Evolutionary conservation across 2,113 vertebrate genomes (phyloP).

Genomic region (Pelecanoides urinatrix): DNA sequence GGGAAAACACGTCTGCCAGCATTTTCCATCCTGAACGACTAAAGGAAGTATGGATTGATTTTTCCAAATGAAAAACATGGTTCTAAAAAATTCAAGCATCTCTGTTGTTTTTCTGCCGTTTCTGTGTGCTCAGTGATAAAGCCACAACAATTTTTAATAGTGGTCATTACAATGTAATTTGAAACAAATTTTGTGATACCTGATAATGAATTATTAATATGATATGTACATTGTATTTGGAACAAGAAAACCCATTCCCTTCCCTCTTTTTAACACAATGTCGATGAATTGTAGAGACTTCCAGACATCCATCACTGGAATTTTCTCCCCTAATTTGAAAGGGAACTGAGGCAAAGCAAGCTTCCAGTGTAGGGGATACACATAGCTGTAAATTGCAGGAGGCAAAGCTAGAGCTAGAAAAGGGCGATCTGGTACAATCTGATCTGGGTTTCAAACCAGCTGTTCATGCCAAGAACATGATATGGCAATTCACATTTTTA

Average conservation of each 20-base stretch:
- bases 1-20: not conserved
- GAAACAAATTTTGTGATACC: not conserved
- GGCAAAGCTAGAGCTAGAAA: not conserved
- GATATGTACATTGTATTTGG: not conserved
- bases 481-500: not conserved
- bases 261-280: not conserved
- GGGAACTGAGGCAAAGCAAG: not conserved
- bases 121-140: not conserved
- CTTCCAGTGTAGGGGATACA: not conserved
- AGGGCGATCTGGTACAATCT: not conserved
- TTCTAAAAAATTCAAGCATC: not conserved
- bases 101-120: not conserved
- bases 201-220: not conserved
- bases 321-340: not conserved
- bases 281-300: not conserved
- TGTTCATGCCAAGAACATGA: not conserved
- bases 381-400: not conserved
- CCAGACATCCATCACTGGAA: not conserved
- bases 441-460: not conserved
- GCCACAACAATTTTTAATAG: not conserved
- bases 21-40: not conserved
- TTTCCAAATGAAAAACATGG: not conserved
- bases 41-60: not conserved
- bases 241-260: not conserved
- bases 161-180: not conserved